Base-by-base conservation (phyloP, 2,888 invertebrate genomes). In the Drosophila villosipedis region DNA sequence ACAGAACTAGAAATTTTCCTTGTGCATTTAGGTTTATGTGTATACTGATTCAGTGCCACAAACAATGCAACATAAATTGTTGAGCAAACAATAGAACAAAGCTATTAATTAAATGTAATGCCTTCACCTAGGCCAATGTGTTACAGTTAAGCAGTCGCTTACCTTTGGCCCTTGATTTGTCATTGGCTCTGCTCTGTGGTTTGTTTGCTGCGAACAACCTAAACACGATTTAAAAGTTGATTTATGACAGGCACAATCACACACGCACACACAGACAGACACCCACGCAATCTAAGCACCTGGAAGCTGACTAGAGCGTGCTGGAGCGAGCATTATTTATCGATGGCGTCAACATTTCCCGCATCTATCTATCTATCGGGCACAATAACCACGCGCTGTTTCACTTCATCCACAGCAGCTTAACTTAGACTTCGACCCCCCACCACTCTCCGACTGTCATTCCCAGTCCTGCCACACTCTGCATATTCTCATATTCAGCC, bases 211-310 rank as follows among this genome's bases (percentile, higher is more conserved):
- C 60, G 55, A 69, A 61, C 72, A 78, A 72, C 69, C 78, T 68
- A 59, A 81, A 68, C 69, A 73, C 76, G 67, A 84, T 81, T 84
- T 81, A 84, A 84, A 87, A 82, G 84, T 84, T 83, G 83, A 83
- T 83, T 87, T 86, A 83, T 84, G 79, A 86, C 87, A 73, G 50
- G 31, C 55, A 65, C 70, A 67, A 43, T 59, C 65, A 43, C 69
- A 66, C 78, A 59, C 63, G 16, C 78, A 55, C 63, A 28, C 59
- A 19, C 16, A 37, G 22, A 5, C 1, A 43, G 12, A 22, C 43
- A 16, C 14, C 33, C 66, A 50, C 54, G 54, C 63, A 61, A 55
- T 60, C 60, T 69, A 64, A 77, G 68, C 80, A 80, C 70, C 69
- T 50, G 19, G 53, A 71, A 59, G 58, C 68, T 62, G 57, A 68